Conservation (phyloP, 2,797 vertebrate genomes). For the Acanthornis magna region DNA sequence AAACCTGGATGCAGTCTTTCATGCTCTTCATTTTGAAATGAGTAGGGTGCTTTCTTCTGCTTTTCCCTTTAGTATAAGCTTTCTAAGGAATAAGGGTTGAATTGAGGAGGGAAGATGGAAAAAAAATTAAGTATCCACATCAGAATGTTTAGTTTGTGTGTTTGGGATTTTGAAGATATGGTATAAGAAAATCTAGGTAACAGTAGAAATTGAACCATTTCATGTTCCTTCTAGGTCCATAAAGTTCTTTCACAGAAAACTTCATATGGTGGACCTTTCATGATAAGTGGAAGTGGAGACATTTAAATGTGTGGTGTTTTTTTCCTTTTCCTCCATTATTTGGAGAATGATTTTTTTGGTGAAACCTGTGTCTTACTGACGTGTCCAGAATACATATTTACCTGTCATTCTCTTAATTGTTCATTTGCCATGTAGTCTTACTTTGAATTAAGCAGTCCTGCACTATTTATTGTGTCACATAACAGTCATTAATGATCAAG, state of each 20-base stretch:
- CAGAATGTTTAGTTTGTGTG: not conserved
- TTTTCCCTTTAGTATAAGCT: not conserved
- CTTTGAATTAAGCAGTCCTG: not conserved
- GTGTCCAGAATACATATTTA: not conserved
- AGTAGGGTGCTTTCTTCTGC: not conserved
- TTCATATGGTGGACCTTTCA: rapidly evolving
- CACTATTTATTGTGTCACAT: not conserved
- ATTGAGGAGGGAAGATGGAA: not conserved
- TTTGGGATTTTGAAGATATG: not conserved
- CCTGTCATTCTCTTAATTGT: not conserved
- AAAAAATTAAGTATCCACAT: not conserved
- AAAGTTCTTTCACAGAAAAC: not conserved
- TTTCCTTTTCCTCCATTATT: not conserved
- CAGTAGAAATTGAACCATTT: not conserved
- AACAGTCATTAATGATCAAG: not conserved
- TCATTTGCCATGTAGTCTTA: not conserved
- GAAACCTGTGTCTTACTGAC: not conserved
- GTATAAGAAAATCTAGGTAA: not conserved
- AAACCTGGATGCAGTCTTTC: not conserved
- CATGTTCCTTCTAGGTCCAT: not conserved
- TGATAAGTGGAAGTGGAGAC: not conserved
- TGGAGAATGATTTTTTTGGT: not conserved
- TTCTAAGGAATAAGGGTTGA: not conserved
- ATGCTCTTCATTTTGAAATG: not conserved
- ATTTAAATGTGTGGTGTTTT: not conserved